Percentiles rank a stretch among this genome's conserved stretches.
Conservation (phyloP, 2,888 invertebrate genomes). For the Tridacna gigas region DNA sequence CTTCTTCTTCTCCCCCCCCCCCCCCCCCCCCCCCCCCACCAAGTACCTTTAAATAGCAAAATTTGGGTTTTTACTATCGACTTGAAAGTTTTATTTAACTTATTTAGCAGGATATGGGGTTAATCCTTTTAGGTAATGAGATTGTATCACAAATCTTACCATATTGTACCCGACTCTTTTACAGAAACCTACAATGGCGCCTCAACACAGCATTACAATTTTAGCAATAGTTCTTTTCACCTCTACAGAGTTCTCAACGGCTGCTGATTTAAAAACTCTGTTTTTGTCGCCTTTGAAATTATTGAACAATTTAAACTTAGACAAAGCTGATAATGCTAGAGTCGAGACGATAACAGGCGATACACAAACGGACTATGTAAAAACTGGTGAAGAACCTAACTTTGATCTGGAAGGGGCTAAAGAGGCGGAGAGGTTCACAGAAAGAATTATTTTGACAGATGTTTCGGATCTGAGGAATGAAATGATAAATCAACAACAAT, state of each 20-base stretch:
- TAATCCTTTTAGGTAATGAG: too few relatives aligned
- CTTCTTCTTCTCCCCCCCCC: too few relatives aligned
- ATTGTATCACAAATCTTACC: too few relatives aligned
- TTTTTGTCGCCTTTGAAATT: neutral
- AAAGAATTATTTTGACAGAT: neutral
- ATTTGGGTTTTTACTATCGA: too few relatives aligned
- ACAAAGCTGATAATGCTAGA: neutral
- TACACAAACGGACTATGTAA: neutral
- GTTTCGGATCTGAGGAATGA: slow-evolving; percentile 6
- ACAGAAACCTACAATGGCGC: neutral
- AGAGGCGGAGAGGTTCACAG: slow-evolving; percentile 6
- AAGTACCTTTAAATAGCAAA: too few relatives aligned
- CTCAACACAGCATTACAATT: neutral
- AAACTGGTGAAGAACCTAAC: neutral
- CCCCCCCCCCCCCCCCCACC: too few relatives aligned
- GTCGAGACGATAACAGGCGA: neutral
- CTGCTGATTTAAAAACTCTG: neutral
- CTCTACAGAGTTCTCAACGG: neutral
- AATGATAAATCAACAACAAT: slow-evolving; percentile 47
- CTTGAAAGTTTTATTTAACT: too few relatives aligned
- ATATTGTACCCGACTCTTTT: neutral
- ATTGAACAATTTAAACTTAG: neutral
- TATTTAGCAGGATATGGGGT: too few relatives aligned
- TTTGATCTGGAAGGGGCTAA: neutral
- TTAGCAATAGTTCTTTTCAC: neutral